phyloP scores from a whole-genome alignment of 2,113 vertebrate species.

The Meriones unguiculatus region DNA sequence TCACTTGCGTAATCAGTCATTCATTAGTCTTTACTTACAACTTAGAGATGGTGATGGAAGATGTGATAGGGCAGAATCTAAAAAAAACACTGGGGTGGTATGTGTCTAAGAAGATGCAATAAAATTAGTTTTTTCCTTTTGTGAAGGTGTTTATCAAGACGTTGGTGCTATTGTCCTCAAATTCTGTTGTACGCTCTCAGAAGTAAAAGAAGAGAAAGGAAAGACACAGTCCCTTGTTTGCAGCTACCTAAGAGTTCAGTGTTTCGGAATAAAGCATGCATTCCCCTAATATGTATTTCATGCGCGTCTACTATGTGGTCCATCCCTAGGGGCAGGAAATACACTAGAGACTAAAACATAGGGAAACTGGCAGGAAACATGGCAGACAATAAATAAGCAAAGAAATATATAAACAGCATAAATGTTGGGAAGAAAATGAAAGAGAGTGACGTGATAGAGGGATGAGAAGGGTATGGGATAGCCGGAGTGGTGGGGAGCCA shows the following conservation, averaged over 20 bases:
- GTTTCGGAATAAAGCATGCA: background rate
- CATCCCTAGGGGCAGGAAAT: background rate
- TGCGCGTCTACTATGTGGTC: background rate
- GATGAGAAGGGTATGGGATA: background rate
- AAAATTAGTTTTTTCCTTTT: constrained; percentile 4
- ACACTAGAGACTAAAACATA: background rate
- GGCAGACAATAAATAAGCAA: background rate
- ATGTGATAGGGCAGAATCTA: background rate
- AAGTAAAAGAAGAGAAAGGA: background rate
- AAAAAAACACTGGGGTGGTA: background rate
- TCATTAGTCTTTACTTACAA: background rate
- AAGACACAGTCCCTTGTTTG: background rate
- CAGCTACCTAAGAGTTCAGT: background rate
- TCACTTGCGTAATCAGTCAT: background rate
- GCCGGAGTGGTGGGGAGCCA: no score
- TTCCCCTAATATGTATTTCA: background rate
- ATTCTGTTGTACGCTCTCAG: background rate
- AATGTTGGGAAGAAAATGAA: background rate
- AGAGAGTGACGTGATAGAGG: background rate
- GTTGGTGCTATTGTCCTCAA: background rate
- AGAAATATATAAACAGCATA: background rate
- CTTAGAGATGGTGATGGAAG: background rate
- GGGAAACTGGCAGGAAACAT: background rate
- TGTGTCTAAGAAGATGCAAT: background rate
- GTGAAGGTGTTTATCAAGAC: constrained; percentile 2